Base-by-base conservation (phyloP, 2,113 vertebrate genomes). In the Myrmecophaga tridactyla region DNA sequence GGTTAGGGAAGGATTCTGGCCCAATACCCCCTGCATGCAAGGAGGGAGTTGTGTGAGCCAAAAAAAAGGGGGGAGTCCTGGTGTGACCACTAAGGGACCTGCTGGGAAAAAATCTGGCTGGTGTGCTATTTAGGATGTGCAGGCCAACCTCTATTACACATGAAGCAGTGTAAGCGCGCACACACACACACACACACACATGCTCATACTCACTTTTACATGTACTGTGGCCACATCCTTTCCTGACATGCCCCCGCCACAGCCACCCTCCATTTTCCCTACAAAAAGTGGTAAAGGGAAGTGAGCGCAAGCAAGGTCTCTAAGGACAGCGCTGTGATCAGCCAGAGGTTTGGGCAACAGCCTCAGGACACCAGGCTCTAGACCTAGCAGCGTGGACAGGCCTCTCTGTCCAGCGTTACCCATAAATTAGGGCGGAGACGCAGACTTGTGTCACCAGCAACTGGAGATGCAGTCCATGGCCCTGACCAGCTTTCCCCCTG, bases 251-350 rank as follows among this genome's bases (percentile, higher is more conserved):
- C 56, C 23, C 34, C 43, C 67, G 27, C 7, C 34, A 56, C 43
- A 84, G 78, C 62, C 75, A 92, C 34, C 58, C 92, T 92, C 82
- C 67, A 89, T 89, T 94, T 95, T 92, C 86, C 78, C 76, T 90
- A 9, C 31, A 87, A 92, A 95, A 83, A 89, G 29, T 58, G 51
- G 18, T 10, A 53, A 39, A 90, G 31, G 11, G 21, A 78, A 94
- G 36, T 36, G 23, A 96, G 27, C 39, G 18, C 17, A 36, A 73
- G 86, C 31, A 39, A 17, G 25, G 31, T 31, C 51, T 67, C 70
- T 46, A 62, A 65, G 29, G 77, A 80, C 7, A 17, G 31, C 70
- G 39, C 0, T 21, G 69, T 11, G 67, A 70, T 39, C 27, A 69
- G 29, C 58, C 31, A 63, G 77, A 76, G 58, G 73, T 65, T 6